A percentile compares a stretch with the other conserved stretches of the same genome.
phyloP scores from a whole-genome alignment of 35 echinoderm and acorn worm species.

The Eucidaris tribuloides region DNA sequence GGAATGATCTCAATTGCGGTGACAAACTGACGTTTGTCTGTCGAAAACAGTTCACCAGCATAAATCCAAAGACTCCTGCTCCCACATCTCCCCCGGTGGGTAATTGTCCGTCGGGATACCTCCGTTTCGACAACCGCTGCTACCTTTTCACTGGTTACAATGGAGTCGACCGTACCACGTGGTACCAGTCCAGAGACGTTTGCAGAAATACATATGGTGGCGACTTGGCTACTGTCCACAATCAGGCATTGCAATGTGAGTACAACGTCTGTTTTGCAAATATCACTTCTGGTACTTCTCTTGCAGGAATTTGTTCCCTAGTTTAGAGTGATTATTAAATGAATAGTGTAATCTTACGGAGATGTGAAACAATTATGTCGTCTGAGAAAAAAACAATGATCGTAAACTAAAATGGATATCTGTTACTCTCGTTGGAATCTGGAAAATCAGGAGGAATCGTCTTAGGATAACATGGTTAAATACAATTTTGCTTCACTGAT shows the following conservation, averaged over 20 bases:
- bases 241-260: conserved; percentile 68
- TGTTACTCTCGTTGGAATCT: no score
- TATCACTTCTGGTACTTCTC: no score
- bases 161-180: conserved; percentile 28
- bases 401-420: no score
- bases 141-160: conserved; percentile 51
- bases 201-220: conserved; percentile 43
- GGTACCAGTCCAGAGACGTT: conserved; percentile 55
- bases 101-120: conserved; percentile 63
- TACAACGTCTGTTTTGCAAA: no score
- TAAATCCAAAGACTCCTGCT: conserved; percentile 34
- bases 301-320: no score
- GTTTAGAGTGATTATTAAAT: no score
- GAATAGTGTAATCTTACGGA: no score
- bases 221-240: conserved; percentile 67
- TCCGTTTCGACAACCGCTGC: conserved; percentile 59
- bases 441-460: no score
- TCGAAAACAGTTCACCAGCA: conserved; percentile 24
- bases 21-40: conserved; percentile 74
- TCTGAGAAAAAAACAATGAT: no score
- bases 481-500: no score
- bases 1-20: conserved; percentile 96
- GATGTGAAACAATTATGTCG: no score
- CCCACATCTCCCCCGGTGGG: conserved; percentile 56
- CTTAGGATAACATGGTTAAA: no score